Evolutionary conservation across 2,797 vertebrate species (phyloP), one percentile per base, ranked within the genome.

Genomic region (Sebastes cheni): DNA sequence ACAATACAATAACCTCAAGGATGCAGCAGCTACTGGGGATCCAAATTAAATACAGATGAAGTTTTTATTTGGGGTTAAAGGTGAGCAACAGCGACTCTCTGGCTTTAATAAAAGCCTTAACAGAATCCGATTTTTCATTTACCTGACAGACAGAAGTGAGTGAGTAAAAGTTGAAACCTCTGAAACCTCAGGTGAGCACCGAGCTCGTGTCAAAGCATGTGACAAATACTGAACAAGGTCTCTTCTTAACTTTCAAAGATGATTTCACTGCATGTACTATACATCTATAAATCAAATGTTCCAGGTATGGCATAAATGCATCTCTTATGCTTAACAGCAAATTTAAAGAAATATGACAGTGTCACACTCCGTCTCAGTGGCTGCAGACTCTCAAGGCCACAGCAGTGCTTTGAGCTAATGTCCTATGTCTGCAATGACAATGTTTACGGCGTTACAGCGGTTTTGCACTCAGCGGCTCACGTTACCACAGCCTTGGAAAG

Each of bases 381-480:
- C 56, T 59, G 56, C 56, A 29, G 23, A 27, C 23, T 58, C 12
- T 27, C 25, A 14, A 27, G 56, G 4, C 55, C 5, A 54, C 52
- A 54, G 52, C 22, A 55, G 22, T 16, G 22, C 54, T 6, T 56
- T 59, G 14, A 18, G 14, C 7, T 29, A 16, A 9, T 29, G 14
- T 58, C 55, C 23, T 27, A 58, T 58, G 13, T 59, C 58, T 2
- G 25, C 58, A 59, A 42, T 46, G 42, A 42, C 39, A 42, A 14
- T 42, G 13, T 42, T 16, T 3, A 46, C 14, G 14, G 42, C 42
- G 39, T 42, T 42, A 6, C 0, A 0, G 0, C 0, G 5, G 39
- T 42, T 42, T 42, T 18, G 6, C 14, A 46, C 42, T 46, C 6
- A 46, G 42, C 42, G 14, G 1, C 42, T 16, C 42, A 42, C 14